A percentile compares a stretch with the other conserved stretches of the same genome.
Evolutionary conservation across 2,888 invertebrate species (phyloP).

Genomic region (Dascillus cervinus): DNA sequence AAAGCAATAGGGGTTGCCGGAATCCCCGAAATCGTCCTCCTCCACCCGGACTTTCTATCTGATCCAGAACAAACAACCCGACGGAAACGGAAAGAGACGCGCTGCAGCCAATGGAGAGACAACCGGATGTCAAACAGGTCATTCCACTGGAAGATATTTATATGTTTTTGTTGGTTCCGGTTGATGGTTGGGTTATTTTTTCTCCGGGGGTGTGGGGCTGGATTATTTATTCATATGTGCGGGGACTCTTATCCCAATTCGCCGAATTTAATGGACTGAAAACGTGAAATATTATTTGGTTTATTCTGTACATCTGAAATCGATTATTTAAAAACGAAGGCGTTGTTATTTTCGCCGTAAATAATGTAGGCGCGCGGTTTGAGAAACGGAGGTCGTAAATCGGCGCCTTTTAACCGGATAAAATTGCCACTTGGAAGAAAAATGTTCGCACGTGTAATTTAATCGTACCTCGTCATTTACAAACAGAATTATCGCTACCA

Average conservation of each 20-base stretch:
- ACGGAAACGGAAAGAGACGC: conserved; percentile 34
- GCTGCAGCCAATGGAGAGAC: conserved; percentile 35
- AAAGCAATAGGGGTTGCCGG: conserved; percentile 24
- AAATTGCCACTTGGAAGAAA: too few species aligned
- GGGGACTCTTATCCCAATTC: conserved; percentile 14
- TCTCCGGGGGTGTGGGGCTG: conserved; percentile 27
- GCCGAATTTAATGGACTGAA: conserved; percentile 16
- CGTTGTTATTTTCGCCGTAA: too few species aligned
- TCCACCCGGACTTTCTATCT: conserved; percentile 20
- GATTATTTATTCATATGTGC: conserved; percentile 33
- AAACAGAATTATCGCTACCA: too few species aligned
- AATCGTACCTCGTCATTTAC: too few species aligned
- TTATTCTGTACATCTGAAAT: conserved; percentile 1
- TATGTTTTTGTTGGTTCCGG: conserved; percentile 33
- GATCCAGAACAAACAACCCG: conserved; percentile 33
- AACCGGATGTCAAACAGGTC: conserved; percentile 38
- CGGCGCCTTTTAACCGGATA: too few species aligned
- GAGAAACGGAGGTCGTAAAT: too few species aligned
- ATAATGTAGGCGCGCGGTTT: too few species aligned
- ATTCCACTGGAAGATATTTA: conserved; percentile 40
- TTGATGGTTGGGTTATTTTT: conserved; percentile 31
- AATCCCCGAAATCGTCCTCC: conserved; percentile 21
- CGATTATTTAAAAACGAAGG: too few species aligned
- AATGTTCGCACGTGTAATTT: too few species aligned
- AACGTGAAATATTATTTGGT: conserved; percentile 15